Evolutionary conservation across 2,888 invertebrate species (phyloP), one percentile per base, ranked within the genome.

Genomic region (Blomia tropicalis): DNA sequence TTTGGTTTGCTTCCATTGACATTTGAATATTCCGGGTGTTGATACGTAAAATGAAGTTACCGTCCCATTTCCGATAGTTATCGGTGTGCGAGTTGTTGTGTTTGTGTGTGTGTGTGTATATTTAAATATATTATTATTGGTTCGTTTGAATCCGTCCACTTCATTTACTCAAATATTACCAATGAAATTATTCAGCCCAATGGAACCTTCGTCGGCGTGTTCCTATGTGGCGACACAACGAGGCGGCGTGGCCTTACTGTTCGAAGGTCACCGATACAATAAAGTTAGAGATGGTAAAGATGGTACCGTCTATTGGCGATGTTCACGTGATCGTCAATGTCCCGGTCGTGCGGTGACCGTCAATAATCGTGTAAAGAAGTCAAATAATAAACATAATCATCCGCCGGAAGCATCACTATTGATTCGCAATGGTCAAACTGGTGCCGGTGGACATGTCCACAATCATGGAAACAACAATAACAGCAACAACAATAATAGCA

Each of bases 211-310:
- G 2, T 31, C 56, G 2, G 56, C 59, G 19, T 69, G 68, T 60
- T 69, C 69, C 63, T 69, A 69, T 66, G 69, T 69, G 47, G 68
- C 69, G 27, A 69, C 69, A 54, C 69, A 69, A 62, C 64, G 69
- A 62, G 69, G 69, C 62, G 69, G 69, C 27, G 67, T 68, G 44
- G 69, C 69, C 43, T 66, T 69, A 30, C 63, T 69, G 17, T 69
- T 67, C 63, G 69, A 69, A 63, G 69, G 69, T 29, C 69, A 69
- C 64, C 65, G 69, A 60, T 69, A 69, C 62, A 69, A 69, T 61
- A 69, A 69, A 60, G 69, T 69, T 47, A 62, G 69, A 27, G 68
- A 69, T 64, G 69, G 69, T 44, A 68, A 68, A 62, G 69, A 69
- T 58, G 69, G 69, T 7, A 69, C 69, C 23, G 68, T 69, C 43